phyloP scores from a whole-genome alignment of 2,797 vertebrate genomes.

The Calcarius lapponicus region DNA sequence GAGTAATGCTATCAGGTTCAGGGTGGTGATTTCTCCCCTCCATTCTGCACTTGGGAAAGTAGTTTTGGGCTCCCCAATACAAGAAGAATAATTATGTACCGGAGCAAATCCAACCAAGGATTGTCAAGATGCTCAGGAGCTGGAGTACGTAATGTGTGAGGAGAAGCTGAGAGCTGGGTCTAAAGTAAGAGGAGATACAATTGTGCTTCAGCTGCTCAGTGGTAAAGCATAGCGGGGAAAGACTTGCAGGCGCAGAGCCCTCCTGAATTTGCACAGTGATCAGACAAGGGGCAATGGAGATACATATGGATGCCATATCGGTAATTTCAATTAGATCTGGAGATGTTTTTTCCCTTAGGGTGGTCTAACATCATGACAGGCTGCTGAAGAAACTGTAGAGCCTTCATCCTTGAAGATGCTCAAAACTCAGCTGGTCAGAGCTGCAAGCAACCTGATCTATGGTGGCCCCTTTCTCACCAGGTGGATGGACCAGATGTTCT shows the following conservation, averaged over 20 bases:
- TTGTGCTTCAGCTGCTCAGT: not conserved
- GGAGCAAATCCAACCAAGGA: not conserved
- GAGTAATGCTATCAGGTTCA: not conserved
- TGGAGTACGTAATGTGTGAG: not conserved
- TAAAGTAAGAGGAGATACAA: not conserved
- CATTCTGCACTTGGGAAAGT: not conserved
- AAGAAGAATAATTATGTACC: not conserved
- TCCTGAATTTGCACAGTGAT: not conserved
- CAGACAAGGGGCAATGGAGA: not conserved
- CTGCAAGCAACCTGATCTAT: not conserved
- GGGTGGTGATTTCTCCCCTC: not conserved
- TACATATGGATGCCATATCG: not conserved
- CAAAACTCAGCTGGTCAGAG: not conserved
- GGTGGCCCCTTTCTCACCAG: not conserved
- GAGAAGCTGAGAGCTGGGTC: not conserved
- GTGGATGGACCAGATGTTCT: not conserved
- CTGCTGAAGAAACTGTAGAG: not conserved
- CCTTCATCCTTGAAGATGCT: not conserved
- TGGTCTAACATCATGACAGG: not conserved
- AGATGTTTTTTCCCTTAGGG: not conserved
- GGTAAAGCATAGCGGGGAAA: rapidly evolving
- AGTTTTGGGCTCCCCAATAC: not conserved
- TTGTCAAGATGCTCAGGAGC: not conserved
- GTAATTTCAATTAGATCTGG: not conserved
- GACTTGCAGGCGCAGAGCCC: not conserved